Percentiles rank a stretch among this genome's conserved stretches.
Conservation (phyloP, 2,113 vertebrate genomes). For the Hemicordylus capensis region DNA sequence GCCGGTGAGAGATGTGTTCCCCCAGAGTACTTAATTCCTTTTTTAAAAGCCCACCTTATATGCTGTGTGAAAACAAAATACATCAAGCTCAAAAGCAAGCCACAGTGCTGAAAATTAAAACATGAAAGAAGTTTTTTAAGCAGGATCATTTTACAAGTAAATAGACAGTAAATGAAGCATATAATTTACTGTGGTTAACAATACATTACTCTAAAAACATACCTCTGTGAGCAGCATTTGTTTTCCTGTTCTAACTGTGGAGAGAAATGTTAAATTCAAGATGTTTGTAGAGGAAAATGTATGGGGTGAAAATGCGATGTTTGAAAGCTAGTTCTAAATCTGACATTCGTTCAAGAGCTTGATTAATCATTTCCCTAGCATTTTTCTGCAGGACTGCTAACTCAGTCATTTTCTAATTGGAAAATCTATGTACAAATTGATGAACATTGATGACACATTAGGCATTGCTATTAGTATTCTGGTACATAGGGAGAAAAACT, state of each 20-base stretch:
- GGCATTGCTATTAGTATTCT: slow-evolving; percentile 12
- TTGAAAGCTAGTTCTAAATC: not conserved
- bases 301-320: not conserved
- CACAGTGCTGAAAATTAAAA: slow-evolving; percentile 25
- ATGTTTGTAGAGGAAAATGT: not conserved
- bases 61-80: not conserved
- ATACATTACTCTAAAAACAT: slow-evolving; percentile 14
- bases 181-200: slow-evolving; percentile 45
- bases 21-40: not conserved
- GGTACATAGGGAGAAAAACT: not conserved
- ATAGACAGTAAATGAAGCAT: slow-evolving; percentile 52
- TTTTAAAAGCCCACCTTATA: not conserved
- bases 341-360: slow-evolving; percentile 14
- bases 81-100: not conserved
- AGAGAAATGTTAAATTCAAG: not conserved
- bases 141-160: slow-evolving; percentile 46
- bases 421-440: slow-evolving; percentile 46
- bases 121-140: slow-evolving; percentile 14
- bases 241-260: not conserved
- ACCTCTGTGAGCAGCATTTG: not conserved
- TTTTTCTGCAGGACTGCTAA: slow-evolving; percentile 23
- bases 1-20: not conserved
- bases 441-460: slow-evolving; percentile 27
- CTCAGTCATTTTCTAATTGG: slow-evolving; percentile 39
- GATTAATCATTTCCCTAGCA: slow-evolving; percentile 33